Percentiles rank a stretch among this genome's conserved stretches.
These are phyloP conservation scores for Halictus ligatus DNA, from an alignment of 2,888 invertebrate genomes.

Conservation along the genomic window DNA sequence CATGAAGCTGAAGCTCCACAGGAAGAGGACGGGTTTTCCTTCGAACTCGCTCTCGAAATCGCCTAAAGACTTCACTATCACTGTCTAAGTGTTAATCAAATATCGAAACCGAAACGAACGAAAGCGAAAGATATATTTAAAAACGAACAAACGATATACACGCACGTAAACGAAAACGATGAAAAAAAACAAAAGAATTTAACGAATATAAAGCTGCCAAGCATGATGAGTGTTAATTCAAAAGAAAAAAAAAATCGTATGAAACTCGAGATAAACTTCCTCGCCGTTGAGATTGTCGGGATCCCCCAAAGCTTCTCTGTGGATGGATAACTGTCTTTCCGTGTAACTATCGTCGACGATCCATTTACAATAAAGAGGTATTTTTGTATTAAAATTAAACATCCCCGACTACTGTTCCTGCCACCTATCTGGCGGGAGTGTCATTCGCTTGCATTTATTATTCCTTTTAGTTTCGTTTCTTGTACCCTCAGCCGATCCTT, in stretches of 20 bases:
- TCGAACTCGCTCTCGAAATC: constrained; percentile 81
- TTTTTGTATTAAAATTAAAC: constrained; percentile 67
- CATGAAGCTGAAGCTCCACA: constrained; percentile 80
- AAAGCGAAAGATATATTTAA: constrained; percentile 9
- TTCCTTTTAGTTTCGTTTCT: not conserved
- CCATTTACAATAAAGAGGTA: constrained; percentile 74
- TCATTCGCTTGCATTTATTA: not conserved
- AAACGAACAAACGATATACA: constrained; percentile 5
- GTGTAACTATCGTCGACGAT: constrained; percentile 68
- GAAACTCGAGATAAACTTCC: constrained; percentile 54
- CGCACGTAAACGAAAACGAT: constrained; percentile 19
- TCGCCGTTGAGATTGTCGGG: constrained; percentile 67
- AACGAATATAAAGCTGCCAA: constrained; percentile 56
- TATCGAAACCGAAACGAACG: constrained; percentile 13
- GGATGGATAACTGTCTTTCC: constrained; percentile 67
- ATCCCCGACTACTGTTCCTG: not conserved
- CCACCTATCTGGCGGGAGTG: not conserved
- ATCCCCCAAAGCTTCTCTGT: constrained; percentile 58
- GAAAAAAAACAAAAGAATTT: constrained; percentile 24
- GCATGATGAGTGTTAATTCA: constrained; percentile 62
- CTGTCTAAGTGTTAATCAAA: constrained; percentile 81
- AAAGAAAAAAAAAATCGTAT: constrained; percentile 23
- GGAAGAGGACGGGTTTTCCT: constrained; percentile 75
- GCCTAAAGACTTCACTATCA: constrained; percentile 84
- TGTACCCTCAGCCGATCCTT: not conserved